These are phyloP conservation scores for Tanypteryx hageni DNA, from an alignment of 2,888 invertebrate species.

Conservation along the genomic window DNA sequence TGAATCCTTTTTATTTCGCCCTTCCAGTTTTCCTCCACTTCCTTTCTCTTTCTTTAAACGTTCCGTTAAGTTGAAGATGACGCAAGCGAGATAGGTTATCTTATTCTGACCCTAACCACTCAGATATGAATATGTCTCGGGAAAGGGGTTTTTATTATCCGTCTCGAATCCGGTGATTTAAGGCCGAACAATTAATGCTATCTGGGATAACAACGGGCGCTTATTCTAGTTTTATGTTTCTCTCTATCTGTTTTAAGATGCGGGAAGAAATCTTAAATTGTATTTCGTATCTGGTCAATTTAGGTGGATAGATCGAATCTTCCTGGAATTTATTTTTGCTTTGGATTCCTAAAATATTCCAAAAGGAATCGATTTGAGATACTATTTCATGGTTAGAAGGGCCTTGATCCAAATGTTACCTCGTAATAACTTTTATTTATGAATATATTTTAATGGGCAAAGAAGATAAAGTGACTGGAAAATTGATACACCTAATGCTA, in stretches of 20 bases:
- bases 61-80: not conserved
- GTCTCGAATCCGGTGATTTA: not conserved
- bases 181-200: constrained; percentile 18
- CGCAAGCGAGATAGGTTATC: not conserved
- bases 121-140: not conserved
- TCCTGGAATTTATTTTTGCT: not conserved
- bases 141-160: not conserved
- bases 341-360: not conserved
- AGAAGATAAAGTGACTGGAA: not conserved
- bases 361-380: not conserved
- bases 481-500: too few relatives aligned
- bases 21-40: constrained; percentile 58
- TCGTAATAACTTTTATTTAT: not conserved
- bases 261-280: not conserved
- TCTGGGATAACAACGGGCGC: constrained; percentile 26
- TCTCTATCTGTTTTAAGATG: not conserved
- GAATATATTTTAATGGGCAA: not conserved
- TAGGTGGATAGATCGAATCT: not conserved
- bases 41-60: not conserved
- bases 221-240: not conserved
- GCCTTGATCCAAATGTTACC: not conserved
- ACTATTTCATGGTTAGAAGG: not conserved
- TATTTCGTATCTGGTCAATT: not conserved
- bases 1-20: constrained; percentile 73
- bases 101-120: not conserved